Percentiles rank a stretch among this genome's conserved stretches.
Conservation (phyloP, 1,140 invertebrate species). For the Bombyx mandarina region DNA sequence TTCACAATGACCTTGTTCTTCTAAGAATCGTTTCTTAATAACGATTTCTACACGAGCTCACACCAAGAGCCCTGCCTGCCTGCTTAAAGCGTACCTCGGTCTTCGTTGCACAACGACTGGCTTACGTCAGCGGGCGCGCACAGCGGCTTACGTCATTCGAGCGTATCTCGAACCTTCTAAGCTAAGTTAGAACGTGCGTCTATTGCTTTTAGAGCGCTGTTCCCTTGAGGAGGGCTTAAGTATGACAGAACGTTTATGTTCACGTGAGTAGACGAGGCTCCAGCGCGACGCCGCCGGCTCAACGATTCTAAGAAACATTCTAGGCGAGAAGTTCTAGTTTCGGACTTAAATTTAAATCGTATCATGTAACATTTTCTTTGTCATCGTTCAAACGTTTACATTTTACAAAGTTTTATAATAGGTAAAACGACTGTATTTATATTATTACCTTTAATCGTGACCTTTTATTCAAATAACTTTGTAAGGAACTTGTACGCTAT, state of each 20-base stretch:
- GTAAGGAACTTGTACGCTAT: too few relatives aligned
- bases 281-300: slow-evolving; percentile 61
- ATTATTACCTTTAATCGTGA: too few relatives aligned
- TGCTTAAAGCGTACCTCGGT: slow-evolving; percentile 62
- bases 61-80: slow-evolving; percentile 51
- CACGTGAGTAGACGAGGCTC: slow-evolving; percentile 68
- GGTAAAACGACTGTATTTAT: too few relatives aligned
- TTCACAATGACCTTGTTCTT: slow-evolving; percentile 53
- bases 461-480: too few relatives aligned
- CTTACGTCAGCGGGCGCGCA: slow-evolving; percentile 67
- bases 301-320: slow-evolving; percentile 66
- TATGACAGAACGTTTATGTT: slow-evolving; percentile 68
- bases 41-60: slow-evolving; percentile 62
- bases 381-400: slow-evolving; percentile 1
- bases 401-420: too few relatives aligned
- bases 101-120: slow-evolving; percentile 65
- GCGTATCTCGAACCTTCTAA: slow-evolving; percentile 30
- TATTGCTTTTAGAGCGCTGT: slow-evolving; percentile 25
- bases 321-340: slow-evolving; percentile 60
- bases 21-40: slow-evolving; percentile 57
- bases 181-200: slow-evolving; percentile 36
- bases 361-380: slow-evolving; percentile 32
- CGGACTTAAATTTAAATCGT: slow-evolving; percentile 65
- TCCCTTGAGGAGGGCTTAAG: slow-evolving; percentile 29
- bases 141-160: slow-evolving; percentile 67